These are phyloP conservation scores for Pseudolycoriella hygida DNA, from an alignment of 2,888 invertebrate species.

Conservation along the genomic window DNA sequence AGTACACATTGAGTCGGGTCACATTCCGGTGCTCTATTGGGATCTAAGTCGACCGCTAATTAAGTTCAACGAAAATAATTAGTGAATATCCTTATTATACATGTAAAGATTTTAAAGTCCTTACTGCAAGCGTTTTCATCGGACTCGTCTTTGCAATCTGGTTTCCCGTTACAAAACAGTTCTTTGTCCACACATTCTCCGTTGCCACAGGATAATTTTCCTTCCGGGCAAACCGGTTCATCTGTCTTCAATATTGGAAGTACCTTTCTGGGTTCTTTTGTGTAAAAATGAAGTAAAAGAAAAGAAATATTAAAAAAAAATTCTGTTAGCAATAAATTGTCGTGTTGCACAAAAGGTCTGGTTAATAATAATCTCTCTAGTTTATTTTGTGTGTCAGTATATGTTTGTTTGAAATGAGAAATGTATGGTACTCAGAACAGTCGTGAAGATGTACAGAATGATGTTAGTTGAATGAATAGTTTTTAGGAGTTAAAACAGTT, in stretches of 20 bases:
- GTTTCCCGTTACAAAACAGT: conserved; percentile 82
- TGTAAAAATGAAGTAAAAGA: not conserved
- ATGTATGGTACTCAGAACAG: too few relatives aligned
- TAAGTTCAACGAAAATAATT: not conserved
- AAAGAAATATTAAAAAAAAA: not conserved
- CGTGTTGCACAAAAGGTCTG: not conserved
- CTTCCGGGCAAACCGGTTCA: conserved; percentile 80
- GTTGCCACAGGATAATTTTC: conserved; percentile 79
- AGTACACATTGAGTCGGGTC: conserved; percentile 74
- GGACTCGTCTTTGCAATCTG: conserved; percentile 85
- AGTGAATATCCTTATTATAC: not conserved
- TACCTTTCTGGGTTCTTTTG: conserved; percentile 71
- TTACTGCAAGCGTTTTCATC: conserved; percentile 92
- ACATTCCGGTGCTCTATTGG: conserved; percentile 82
- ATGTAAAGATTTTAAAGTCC: conserved; percentile 26
- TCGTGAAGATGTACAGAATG: too few relatives aligned
- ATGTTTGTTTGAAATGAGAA: not conserved
- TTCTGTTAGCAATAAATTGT: not conserved
- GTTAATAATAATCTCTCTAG: not conserved
- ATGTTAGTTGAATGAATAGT: too few relatives aligned
- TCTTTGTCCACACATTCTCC: conserved; percentile 85
- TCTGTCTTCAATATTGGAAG: conserved; percentile 82
- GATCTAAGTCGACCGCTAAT: conserved; percentile 73
- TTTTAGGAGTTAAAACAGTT: too few relatives aligned
- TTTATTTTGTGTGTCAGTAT: not conserved